Percentiles rank a stretch among this genome's conserved stretches.
Conservation (phyloP, 2,113 vertebrate genomes). For the Euleptes europaea region DNA sequence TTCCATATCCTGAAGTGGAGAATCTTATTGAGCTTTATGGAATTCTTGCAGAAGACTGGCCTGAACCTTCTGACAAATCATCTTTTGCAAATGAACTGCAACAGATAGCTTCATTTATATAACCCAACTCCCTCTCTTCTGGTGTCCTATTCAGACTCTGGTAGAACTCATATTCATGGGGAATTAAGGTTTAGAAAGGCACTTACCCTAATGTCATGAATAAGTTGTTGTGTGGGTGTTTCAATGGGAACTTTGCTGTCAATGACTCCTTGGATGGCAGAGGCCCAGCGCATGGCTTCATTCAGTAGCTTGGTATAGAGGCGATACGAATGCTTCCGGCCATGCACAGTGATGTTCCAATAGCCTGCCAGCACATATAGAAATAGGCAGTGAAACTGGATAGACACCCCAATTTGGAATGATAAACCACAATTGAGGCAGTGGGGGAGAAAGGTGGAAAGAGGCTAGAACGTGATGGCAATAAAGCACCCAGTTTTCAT, state of each 20-base stretch:
- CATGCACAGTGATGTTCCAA: slow-evolving; percentile 90
- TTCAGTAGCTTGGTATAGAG: slow-evolving; percentile 90
- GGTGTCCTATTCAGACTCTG: background rate
- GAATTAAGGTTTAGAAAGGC: background rate
- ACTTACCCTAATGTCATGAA: slow-evolving; percentile 89
- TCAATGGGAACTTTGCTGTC: slow-evolving; percentile 92
- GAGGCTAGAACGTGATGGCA: background rate
- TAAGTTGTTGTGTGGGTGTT: slow-evolving; percentile 92
- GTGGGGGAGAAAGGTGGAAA: background rate
- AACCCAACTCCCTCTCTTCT: background rate
- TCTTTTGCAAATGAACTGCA: background rate
- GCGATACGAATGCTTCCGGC: slow-evolving; percentile 88
- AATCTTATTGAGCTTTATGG: background rate
- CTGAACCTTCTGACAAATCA: background rate
- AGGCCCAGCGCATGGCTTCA: slow-evolving; percentile 91
- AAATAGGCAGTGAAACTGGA: background rate
- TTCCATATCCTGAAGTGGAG: background rate
- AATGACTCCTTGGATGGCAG: slow-evolving; percentile 88
- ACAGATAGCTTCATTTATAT: background rate
- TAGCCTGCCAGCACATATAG: slow-evolving; percentile 76
- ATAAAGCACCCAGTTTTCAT: background rate
- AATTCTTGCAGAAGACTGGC: background rate
- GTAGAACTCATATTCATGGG: background rate
- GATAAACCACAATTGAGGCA: background rate
- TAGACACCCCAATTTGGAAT: background rate